A percentile compares a stretch with the other conserved stretches of the same genome.
phyloP scores from a whole-genome alignment of 2,888 invertebrate species.

The Exocentrus adspersus region DNA sequence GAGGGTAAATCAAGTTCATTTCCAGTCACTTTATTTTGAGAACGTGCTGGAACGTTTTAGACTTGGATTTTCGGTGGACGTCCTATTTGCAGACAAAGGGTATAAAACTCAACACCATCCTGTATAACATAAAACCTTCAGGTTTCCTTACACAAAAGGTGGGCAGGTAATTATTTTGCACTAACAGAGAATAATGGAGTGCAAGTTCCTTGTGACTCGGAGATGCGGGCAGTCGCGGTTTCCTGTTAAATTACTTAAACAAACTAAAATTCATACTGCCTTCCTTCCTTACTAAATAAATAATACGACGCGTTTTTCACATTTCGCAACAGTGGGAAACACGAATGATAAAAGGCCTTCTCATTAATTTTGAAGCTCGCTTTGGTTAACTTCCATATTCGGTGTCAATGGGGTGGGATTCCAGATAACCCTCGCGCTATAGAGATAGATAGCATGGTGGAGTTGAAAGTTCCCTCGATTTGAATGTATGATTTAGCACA shows the following conservation, averaged over 20 bases:
- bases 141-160: neutral
- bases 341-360: neutral
- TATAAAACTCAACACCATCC: no score
- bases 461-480: no score
- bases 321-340: neutral
- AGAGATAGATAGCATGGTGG: neutral
- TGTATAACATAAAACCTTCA: no score
- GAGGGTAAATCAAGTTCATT: no score
- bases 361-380: conserved; percentile 3
- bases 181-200: neutral
- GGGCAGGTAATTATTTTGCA: neutral
- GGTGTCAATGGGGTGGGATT: neutral
- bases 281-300: neutral
- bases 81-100: no score
- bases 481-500: no score
- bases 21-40: no score
- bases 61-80: no score
- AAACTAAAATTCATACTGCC: neutral
- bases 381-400: neutral
- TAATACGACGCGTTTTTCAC: conserved; percentile 5
- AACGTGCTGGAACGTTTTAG: no score
- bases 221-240: neutral
- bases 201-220: neutral
- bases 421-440: neutral
- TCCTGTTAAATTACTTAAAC: neutral